phyloP scores from a whole-genome alignment of 2,888 invertebrate genomes.

The Drosophila melanosoma region DNA sequence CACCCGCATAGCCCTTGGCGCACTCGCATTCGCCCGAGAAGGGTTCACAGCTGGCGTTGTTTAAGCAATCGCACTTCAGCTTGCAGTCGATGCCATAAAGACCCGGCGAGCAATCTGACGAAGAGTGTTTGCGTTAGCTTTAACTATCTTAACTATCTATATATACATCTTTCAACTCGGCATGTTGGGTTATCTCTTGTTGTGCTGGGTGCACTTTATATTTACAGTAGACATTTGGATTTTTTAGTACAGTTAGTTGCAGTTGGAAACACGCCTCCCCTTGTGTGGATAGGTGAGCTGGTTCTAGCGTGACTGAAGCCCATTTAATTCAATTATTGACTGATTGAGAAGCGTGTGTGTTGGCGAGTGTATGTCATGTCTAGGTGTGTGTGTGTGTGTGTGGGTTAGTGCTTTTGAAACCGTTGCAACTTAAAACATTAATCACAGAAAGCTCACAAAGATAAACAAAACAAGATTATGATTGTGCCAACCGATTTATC shows the following conservation, averaged over 20 bases:
- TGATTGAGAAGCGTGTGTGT: constrained; percentile 11
- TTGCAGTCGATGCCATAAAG: constrained; percentile 94
- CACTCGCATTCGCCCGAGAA: constrained; percentile 93
- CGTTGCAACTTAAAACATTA: constrained; percentile 45
- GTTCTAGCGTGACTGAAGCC: constrained; percentile 10
- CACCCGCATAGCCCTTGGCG: constrained; percentile 91
- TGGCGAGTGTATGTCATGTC: constrained; percentile 18
- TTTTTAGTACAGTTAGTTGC: constrained; percentile 5
- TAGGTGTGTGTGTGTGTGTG: constrained; percentile 20
- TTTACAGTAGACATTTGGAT: not conserved
- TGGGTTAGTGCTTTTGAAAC: constrained; percentile 17
- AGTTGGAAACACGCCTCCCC: not conserved
- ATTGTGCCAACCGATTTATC: constrained; percentile 29
- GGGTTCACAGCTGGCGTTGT: constrained; percentile 95
- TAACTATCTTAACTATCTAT: constrained; percentile 18
- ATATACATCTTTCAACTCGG: constrained; percentile 4
- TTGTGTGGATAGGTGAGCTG: constrained; percentile 6
- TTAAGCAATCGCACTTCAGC: constrained; percentile 91
- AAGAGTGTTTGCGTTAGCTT: constrained; percentile 39
- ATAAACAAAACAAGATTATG: not conserved
- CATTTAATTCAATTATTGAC: constrained; percentile 16
- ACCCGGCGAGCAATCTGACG: constrained; percentile 91
- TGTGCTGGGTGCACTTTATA: constrained; percentile 3
- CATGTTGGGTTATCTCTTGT: not conserved
- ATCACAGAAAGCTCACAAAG: constrained; percentile 26